Evolutionary conservation across 2,797 vertebrate genomes (phyloP).

Genomic region (Gallinago solitaria): DNA sequence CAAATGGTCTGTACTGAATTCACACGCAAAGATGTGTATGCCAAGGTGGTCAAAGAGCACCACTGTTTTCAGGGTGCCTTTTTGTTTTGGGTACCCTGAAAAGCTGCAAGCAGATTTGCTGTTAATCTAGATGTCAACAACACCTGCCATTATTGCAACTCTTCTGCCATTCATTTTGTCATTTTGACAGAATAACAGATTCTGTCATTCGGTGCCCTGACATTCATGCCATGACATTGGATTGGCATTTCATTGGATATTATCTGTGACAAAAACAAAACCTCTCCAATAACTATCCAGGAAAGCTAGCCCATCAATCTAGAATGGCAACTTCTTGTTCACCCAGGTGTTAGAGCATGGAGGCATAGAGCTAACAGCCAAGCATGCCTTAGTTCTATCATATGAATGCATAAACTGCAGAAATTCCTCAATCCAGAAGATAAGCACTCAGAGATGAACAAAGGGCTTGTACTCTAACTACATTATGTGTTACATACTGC

Average conservation of each 20-base stretch:
- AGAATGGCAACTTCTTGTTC: not conserved
- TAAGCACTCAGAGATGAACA: not conserved
- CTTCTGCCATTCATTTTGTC: not conserved
- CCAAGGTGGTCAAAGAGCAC: not conserved
- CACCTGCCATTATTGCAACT: not conserved
- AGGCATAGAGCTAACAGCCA: not conserved
- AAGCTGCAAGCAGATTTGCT: not conserved
- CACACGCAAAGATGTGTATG: not conserved
- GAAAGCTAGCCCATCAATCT: not conserved
- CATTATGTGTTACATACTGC: not conserved
- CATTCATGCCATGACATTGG: not conserved
- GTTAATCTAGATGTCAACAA: not conserved
- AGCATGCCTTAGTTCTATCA: fast-evolving
- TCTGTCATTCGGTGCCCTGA: not conserved
- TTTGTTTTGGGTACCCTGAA: not conserved
- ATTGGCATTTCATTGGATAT: not conserved
- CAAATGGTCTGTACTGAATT: not conserved
- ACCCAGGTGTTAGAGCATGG: not conserved
- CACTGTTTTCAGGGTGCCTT: not conserved
- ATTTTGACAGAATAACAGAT: not conserved
- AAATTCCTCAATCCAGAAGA: not conserved
- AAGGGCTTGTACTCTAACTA: not conserved
- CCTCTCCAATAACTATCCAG: not conserved
- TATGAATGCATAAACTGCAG: not conserved
- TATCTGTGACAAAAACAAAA: not conserved